Evolutionary conservation across 2,888 invertebrate genomes (phyloP).

Genomic region (Sclerodermus sp.): DNA sequence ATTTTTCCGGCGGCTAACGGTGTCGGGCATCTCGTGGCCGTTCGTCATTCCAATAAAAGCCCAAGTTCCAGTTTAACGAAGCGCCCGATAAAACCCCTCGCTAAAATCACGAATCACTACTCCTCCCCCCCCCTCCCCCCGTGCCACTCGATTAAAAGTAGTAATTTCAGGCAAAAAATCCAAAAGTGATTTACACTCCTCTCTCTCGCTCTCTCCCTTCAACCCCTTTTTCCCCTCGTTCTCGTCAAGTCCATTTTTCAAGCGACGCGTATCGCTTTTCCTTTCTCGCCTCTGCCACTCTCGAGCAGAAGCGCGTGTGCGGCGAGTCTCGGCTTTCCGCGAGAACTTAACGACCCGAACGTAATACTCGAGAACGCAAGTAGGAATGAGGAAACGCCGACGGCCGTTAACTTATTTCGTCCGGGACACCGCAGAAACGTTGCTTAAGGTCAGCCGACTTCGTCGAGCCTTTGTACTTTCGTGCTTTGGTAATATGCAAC

Average conservation of each 20-base stretch:
- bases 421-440: conserved; percentile 13
- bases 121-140: too few species aligned
- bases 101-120: too few species aligned
- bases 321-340: too few species aligned
- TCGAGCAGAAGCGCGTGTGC: too few species aligned
- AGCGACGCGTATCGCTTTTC: background rate
- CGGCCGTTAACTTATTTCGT: conserved; percentile 28
- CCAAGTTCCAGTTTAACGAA: too few species aligned
- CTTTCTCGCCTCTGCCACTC: too few species aligned
- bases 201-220: background rate
- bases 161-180: too few species aligned
- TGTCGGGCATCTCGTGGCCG: background rate
- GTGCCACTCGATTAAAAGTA: too few species aligned
- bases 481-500: too few species aligned
- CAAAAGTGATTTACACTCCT: too few species aligned
- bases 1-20: conserved; percentile 20
- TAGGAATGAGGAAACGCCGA: conserved; percentile 31
- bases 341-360: conserved; percentile 26
- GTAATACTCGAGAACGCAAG: conserved; percentile 31
- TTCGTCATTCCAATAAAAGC: too few species aligned
- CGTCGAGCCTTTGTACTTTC: background rate
- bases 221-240: background rate
- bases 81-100: too few species aligned
- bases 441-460: background rate
- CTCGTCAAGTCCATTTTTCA: background rate